Percentiles rank a stretch among this genome's conserved stretches.
Evolutionary conservation across 2,113 vertebrate species (phyloP).

Genomic region (Oophaga pumilio): DNA sequence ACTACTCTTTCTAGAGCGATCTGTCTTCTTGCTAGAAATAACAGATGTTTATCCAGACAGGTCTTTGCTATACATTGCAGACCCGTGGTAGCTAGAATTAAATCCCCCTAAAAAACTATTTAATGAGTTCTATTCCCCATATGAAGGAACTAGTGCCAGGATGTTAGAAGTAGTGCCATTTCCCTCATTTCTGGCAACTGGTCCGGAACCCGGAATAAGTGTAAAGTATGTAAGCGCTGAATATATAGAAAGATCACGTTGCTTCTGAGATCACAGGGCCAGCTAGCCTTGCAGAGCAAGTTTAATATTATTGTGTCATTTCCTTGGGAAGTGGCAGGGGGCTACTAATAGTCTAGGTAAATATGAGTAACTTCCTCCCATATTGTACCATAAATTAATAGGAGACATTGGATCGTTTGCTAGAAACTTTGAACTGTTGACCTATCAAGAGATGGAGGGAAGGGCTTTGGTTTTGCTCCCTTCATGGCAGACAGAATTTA

Average conservation of each 20-base stretch:
- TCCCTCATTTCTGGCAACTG: conserved; percentile 33
- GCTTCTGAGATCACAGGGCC: conserved; percentile 16
- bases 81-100: conserved; percentile 28
- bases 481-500: neutral
- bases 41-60: conserved; percentile 18
- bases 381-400: conserved; percentile 9
- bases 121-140: conserved; percentile 27
- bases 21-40: conserved; percentile 32
- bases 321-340: conserved; percentile 21
- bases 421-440: neutral
- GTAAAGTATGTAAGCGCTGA: conserved; percentile 22
- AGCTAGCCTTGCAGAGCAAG: neutral
- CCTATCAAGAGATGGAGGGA: neutral
- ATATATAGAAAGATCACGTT: conserved; percentile 29
- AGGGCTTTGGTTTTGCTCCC: neutral
- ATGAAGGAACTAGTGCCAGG: conserved; percentile 15
- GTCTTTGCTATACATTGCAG: conserved; percentile 16
- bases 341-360: conserved; percentile 4
- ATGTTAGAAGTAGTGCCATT: conserved; percentile 40
- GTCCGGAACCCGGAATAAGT: conserved; percentile 30
- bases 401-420: neutral
- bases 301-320: conserved; percentile 27
- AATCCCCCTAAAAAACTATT: neutral
- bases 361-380: conserved; percentile 15
- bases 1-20: conserved; percentile 25